phyloP scores from a whole-genome alignment of 2,888 invertebrate genomes.

The Hydrotaea cyrtoneurina region DNA sequence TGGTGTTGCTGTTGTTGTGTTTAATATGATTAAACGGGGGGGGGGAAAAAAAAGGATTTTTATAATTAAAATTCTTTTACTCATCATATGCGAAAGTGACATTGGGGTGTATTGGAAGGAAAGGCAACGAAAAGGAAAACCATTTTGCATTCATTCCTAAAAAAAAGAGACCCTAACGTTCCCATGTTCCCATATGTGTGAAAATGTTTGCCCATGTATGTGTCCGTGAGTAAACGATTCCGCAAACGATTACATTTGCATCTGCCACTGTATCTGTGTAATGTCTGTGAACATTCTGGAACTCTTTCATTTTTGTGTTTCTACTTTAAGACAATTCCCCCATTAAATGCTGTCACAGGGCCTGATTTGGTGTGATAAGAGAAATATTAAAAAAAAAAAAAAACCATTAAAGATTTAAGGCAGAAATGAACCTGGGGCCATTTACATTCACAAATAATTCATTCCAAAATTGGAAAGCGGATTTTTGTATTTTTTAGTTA shows the following conservation, averaged over 20 bases:
- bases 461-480: too few relatives aligned
- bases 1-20: neutral
- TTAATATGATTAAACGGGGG: conserved; percentile 10
- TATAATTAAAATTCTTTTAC: conserved; percentile 7
- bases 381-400: too few relatives aligned
- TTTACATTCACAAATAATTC: too few relatives aligned
- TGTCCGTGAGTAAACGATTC: neutral
- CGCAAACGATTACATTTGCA: neutral
- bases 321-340: neutral
- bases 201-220: neutral
- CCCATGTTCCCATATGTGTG: neutral
- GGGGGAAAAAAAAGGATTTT: conserved; percentile 1
- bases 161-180: too few relatives aligned
- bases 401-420: too few relatives aligned
- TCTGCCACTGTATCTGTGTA: neutral
- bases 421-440: too few relatives aligned
- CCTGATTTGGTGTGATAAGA: neutral
- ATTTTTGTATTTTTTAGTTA: too few relatives aligned
- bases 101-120: neutral
- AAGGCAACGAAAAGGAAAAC: too few relatives aligned
- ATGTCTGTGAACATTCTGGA: neutral
- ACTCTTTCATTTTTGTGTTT: neutral
- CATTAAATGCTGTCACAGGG: neutral
- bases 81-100: neutral
- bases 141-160: too few relatives aligned